phyloP scores from a whole-genome alignment of 2,888 invertebrate species.

The Drosophila putrida region DNA sequence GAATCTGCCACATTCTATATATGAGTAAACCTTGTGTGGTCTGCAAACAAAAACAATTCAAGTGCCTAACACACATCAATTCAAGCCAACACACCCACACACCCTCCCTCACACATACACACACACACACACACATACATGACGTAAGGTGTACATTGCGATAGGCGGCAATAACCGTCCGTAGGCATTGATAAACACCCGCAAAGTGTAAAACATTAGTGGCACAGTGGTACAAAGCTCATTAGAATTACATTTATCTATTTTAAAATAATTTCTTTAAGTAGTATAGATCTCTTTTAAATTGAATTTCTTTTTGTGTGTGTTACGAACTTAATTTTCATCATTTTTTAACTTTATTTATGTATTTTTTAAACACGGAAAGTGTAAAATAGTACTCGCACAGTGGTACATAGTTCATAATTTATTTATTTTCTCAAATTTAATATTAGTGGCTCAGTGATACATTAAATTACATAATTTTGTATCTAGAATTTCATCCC shows the following conservation, averaged over 20 bases:
- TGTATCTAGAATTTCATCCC: not conserved
- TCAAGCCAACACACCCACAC: slow-evolving; percentile 4
- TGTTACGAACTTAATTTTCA: too few species aligned
- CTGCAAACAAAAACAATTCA: slow-evolving; percentile 48
- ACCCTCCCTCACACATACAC: slow-evolving; percentile 10
- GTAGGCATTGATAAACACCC: slow-evolving; percentile 76
- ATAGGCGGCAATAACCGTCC: slow-evolving; percentile 61
- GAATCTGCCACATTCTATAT: too few species aligned
- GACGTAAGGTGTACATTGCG: slow-evolving; percentile 52
- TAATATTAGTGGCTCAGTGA: too few species aligned
- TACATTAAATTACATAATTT: too few species aligned
- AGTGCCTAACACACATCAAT: slow-evolving; percentile 47
- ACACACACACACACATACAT: slow-evolving; percentile 31
- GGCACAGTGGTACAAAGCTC: slow-evolving; percentile 58
- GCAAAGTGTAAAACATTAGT: slow-evolving; percentile 73
- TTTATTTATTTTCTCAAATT: too few species aligned
- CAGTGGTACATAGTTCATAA: too few species aligned
- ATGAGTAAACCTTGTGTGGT: slow-evolving; percentile 15
- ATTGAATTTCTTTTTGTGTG: too few species aligned
- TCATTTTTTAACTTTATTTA: too few species aligned
- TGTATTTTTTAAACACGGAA: too few species aligned
- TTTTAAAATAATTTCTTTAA: not conserved
- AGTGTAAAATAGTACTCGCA: too few species aligned
- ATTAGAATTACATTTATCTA: slow-evolving; percentile 13
- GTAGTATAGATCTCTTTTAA: too few species aligned